Conservation (phyloP, 2,113 vertebrate genomes). For the Crotophaga sulcirostris region DNA sequence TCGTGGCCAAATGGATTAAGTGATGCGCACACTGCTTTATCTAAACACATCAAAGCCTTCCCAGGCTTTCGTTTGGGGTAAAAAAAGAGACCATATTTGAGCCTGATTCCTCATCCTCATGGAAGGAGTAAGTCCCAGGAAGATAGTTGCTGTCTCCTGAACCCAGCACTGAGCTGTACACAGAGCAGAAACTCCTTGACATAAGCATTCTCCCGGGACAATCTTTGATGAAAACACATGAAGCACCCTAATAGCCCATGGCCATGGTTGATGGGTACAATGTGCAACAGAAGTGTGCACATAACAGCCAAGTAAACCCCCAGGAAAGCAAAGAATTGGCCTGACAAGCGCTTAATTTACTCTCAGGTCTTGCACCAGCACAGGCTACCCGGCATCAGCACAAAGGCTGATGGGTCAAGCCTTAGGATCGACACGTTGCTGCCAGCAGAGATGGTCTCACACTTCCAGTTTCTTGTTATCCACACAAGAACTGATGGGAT, state of each 20-base stretch:
- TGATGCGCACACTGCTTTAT: fast-evolving
- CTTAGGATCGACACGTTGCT: fast-evolving
- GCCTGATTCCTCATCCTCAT: fast-evolving
- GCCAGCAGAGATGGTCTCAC: background rate
- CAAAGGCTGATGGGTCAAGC: background rate
- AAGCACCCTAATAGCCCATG: background rate
- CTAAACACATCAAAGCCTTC: background rate
- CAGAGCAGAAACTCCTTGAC: background rate
- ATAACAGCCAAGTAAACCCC: background rate
- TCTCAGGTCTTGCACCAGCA: background rate
- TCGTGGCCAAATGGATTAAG: fast-evolving
- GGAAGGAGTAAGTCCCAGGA: background rate
- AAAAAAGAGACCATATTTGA: fast-evolving
- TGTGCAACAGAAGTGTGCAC: fast-evolving
- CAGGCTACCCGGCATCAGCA: background rate
- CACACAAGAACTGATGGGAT: background rate
- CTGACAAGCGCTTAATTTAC: background rate
- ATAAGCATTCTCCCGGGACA: background rate
- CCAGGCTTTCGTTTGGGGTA: background rate
- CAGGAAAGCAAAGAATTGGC: fast-evolving
- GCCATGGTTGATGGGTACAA: background rate
- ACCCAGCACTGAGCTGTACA: fast-evolving
- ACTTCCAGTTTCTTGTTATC: background rate
- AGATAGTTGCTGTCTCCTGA: background rate
- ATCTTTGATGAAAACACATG: background rate